A percentile compares a stretch with the other conserved stretches of the same genome.
phyloP scores from a whole-genome alignment of 2,888 invertebrate genomes.

The Panzeria rudis region DNA sequence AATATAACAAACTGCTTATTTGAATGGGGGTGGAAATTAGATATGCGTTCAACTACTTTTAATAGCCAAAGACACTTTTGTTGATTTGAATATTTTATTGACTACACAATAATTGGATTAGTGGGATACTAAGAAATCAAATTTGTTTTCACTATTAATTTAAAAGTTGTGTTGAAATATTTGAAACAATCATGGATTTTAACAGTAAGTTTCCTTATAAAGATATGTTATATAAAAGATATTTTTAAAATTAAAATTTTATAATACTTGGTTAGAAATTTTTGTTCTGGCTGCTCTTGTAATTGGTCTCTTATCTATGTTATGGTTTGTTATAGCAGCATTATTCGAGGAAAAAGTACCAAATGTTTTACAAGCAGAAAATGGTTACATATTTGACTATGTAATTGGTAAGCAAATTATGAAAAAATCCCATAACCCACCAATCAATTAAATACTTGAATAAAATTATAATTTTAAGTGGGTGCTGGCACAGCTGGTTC shows the following conservation, averaged over 20 bases:
- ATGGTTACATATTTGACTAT: slow-evolving; percentile 79
- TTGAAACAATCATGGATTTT: slow-evolving; percentile 70
- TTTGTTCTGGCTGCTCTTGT: slow-evolving; percentile 74
- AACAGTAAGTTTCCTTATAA: slow-evolving; percentile 75
- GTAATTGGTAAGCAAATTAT: slow-evolving; percentile 78
- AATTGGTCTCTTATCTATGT: slow-evolving; percentile 76
- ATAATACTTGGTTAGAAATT: slow-evolving; percentile 75
- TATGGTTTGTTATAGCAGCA: slow-evolving; percentile 76
- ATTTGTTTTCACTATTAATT: slow-evolving; percentile 30
- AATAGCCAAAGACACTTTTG: slow-evolving; percentile 18
- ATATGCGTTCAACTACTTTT: slow-evolving; percentile 22
- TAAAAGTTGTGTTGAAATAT: slow-evolving; percentile 23
- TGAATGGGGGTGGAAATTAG: slow-evolving; percentile 4
- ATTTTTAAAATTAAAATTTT: not conserved
- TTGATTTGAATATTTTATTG: slow-evolving; percentile 16
- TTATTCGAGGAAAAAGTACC: slow-evolving; percentile 77
- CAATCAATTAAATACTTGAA: not conserved
- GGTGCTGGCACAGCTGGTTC: slow-evolving; percentile 90
- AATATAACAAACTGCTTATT: not conserved
- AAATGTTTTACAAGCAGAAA: slow-evolving; percentile 75
- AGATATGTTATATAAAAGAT: not conserved
- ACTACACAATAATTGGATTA: slow-evolving; percentile 67
- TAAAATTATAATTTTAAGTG: slow-evolving; percentile 81
- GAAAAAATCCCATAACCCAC: not conserved
- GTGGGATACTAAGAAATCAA: slow-evolving; percentile 27